Evolutionary conservation across 2,113 vertebrate species (phyloP), one percentile per base, ranked within the genome.

Genomic region (Daubentonia madagascariensis): DNA sequence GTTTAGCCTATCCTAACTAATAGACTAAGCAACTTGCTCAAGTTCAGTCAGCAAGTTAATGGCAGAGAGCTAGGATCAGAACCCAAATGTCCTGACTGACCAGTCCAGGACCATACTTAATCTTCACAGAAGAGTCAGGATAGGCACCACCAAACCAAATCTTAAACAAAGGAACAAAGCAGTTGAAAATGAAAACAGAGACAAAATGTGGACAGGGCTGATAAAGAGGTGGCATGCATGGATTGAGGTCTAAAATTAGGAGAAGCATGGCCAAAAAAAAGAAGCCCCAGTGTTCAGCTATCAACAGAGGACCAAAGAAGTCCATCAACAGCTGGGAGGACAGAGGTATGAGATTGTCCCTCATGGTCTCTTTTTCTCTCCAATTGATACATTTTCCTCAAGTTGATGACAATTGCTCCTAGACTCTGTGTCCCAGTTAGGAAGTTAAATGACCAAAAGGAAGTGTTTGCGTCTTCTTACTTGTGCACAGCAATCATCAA

Each of bases 401-500:
- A 73, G 22, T 35, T 28, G 72, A 43, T 57, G 30, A 79, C 25
- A 54, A 85, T 37, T 70, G 50, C 20, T 63, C 83, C 67, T 40
- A 79, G 40, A 61, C 20, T 37, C 54, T 37, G 10, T 17, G 50
- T 72, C 84, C 76, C 67, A 37, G 17, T 70, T 35, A 86, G 35
- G 40, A 73, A 76, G 25, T 0, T 85, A 91, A 96, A 30, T 87
- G 16, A 73, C 97, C 94, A 18, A 75, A 96, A 98, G 3, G 3
- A 88, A 85, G 72, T 93, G 50, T 97, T 97, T 85, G 91, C 63
- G 61, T 93, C 81, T 95, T 96, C 94, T 76, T 73, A 50, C 94
- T 97, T 97, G 92, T 97, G 87, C 89, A n/a, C 79, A 63, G 48
- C 63, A 96, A 84, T 96, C 94, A 89, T 80, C 94, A 97, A 95